These are phyloP conservation scores for Tenualosa ilisha DNA, from an alignment of 2,797 vertebrate genomes.

Conservation along the genomic window DNA sequence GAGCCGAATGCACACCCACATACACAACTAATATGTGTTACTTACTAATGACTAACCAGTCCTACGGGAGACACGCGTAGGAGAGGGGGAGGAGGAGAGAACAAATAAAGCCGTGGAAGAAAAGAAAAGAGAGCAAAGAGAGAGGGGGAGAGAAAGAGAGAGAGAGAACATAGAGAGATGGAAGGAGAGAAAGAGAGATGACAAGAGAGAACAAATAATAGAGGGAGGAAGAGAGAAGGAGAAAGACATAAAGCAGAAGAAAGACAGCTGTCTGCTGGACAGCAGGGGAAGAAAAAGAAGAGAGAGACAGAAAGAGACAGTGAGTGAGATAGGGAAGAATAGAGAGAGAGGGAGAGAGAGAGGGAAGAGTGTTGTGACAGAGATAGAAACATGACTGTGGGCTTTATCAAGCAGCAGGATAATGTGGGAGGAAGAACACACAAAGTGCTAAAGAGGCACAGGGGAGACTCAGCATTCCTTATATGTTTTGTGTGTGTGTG, in stretches of 20 bases:
- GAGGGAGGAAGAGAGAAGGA: background rate
- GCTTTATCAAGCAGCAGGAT: background rate
- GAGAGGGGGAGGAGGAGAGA: constrained; percentile 27
- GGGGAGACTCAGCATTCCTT: background rate
- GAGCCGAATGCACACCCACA: constrained; percentile 44
- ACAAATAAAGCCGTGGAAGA: constrained; percentile 25
- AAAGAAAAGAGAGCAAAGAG: constrained; percentile 25
- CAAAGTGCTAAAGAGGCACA: background rate
- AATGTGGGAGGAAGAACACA: constrained; percentile 15
- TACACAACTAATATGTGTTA: constrained; percentile 53
- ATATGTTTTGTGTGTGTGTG: background rate
- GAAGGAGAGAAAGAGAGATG: background rate
- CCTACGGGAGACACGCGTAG: constrained; percentile 43
- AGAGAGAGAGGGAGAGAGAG: background rate
- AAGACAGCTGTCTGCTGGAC: background rate
- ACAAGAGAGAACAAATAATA: background rate
- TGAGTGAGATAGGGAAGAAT: background rate
- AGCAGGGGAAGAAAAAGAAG: background rate
- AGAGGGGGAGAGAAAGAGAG: constrained; percentile 25
- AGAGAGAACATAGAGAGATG: constrained; percentile 20
- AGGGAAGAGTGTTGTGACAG: background rate
- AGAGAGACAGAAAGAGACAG: background rate
- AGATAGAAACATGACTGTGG: constrained; percentile 20
- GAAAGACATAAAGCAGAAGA: background rate
- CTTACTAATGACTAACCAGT: constrained; percentile 53